A percentile compares a stretch with the other conserved stretches of the same genome.
These are phyloP conservation scores for Acanthosoma haemorrhoidale DNA, from an alignment of 2,888 invertebrate species.

Conservation along the genomic window DNA sequence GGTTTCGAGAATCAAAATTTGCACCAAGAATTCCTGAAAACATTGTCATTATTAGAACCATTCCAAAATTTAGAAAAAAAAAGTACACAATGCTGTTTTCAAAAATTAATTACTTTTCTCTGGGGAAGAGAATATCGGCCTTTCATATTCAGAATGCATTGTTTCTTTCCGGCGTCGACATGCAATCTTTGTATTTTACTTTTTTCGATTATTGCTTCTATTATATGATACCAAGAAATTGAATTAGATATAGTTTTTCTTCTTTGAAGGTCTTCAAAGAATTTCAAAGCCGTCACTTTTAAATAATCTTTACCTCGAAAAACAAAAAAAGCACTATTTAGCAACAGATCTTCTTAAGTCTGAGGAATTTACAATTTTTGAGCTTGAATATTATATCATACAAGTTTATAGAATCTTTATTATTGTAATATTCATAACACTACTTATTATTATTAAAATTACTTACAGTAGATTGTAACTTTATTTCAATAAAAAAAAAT, in stretches of 20 bases:
- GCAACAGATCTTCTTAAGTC: too few species aligned
- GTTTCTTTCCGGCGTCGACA: neutral
- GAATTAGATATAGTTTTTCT: neutral
- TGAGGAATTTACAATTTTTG: too few species aligned
- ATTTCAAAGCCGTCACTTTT: neutral
- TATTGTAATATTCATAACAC: too few species aligned
- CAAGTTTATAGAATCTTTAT: too few species aligned
- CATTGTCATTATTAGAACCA: neutral
- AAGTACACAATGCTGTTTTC: too few species aligned
- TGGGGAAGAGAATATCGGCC: neutral
- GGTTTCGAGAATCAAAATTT: neutral
- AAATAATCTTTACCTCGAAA: neutral
- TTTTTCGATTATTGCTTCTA: neutral
- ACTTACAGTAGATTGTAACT: too few species aligned
- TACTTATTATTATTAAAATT: too few species aligned
- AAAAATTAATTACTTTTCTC: neutral
- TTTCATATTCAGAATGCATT: neutral
- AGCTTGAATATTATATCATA: too few species aligned
- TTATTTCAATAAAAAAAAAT: too few species aligned
- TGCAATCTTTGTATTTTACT: neutral
- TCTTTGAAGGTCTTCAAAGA: neutral
- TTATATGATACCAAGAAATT: neutral
- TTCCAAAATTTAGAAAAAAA: neutral
- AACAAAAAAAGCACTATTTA: too few species aligned
- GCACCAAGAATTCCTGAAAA: neutral